Evolutionary conservation across 2,888 invertebrate genomes (phyloP).

Genomic region (Caenorhabditis imperialis): DNA sequence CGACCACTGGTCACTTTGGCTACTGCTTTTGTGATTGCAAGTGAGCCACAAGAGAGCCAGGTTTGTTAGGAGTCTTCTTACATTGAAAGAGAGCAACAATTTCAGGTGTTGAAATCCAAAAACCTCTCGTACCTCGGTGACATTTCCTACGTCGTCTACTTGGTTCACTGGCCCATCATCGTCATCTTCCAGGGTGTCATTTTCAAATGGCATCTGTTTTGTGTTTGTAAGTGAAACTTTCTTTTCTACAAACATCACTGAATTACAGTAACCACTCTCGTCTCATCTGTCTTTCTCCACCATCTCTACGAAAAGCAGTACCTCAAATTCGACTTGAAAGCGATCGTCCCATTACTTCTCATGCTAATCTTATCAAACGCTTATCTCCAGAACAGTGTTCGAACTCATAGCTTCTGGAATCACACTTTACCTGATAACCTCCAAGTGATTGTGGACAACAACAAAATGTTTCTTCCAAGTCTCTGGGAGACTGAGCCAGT

Average conservation of each 20-base stretch:
- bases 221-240: slow-evolving; percentile 21
- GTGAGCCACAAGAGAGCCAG: slow-evolving; percentile 23
- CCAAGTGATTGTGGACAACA: slow-evolving; percentile 16
- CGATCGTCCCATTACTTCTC: slow-evolving; percentile 11
- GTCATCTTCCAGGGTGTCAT: slow-evolving; percentile 1
- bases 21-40: slow-evolving; percentile 30
- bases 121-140: slow-evolving; percentile 19
- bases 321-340: slow-evolving; percentile 11
- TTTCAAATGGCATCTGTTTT: slow-evolving; percentile 8
- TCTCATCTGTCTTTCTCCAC: slow-evolving; percentile 23
- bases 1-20: slow-evolving; percentile 35
- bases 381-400: slow-evolving; percentile 25
- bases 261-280: slow-evolving; percentile 17
- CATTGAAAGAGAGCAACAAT: background rate
- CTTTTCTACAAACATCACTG: too few species aligned
- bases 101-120: slow-evolving; percentile 20
- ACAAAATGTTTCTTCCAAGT: slow-evolving; percentile 10
- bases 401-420: slow-evolving; percentile 34
- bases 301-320: slow-evolving; percentile 33
- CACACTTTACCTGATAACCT: slow-evolving; percentile 3
- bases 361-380: slow-evolving; percentile 15
- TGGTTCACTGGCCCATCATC: slow-evolving; percentile 47
- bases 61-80: background rate
- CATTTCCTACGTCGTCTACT: slow-evolving; percentile 32
- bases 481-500: slow-evolving; percentile 7